These are phyloP conservation scores for Myanophis thanlyinensis DNA, from an alignment of 2,113 vertebrate genomes.

Conservation along the genomic window DNA sequence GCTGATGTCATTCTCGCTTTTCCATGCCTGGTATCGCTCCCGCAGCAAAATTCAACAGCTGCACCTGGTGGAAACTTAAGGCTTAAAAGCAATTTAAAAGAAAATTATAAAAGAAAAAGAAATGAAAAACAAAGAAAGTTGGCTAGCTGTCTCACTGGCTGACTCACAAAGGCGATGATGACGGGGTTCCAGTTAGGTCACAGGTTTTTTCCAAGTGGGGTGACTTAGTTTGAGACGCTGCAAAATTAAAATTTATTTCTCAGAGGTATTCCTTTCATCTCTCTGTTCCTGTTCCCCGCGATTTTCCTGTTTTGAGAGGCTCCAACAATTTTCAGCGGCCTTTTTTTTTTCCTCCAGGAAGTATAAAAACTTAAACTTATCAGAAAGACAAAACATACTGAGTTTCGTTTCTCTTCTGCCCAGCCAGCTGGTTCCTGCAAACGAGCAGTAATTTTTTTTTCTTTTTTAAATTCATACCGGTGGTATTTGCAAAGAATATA, in stretches of 20 bases:
- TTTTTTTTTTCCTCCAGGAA: not conserved
- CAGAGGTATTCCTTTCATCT: too few species aligned
- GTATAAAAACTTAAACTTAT: not conserved
- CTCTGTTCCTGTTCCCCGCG: too few species aligned
- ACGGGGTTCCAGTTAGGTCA: not conserved
- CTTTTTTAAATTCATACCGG: not conserved
- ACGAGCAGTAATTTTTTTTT: not conserved
- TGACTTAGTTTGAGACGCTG: not conserved
- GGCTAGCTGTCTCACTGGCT: too few species aligned
- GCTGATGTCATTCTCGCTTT: not conserved
- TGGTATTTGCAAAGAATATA: not conserved
- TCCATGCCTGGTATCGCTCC: not conserved
- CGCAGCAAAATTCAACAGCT: not conserved
- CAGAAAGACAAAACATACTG: not conserved
- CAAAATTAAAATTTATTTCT: not conserved
- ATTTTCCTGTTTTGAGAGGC: not conserved
- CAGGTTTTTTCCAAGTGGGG: not conserved
- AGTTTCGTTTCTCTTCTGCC: not conserved
- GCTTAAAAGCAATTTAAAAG: not conserved
- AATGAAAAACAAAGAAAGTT: not conserved
- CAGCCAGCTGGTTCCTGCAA: not conserved
- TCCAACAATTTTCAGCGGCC: not conserved
- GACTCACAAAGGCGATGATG: too few species aligned
- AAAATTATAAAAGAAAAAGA: too few species aligned
- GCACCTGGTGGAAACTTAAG: not conserved